Conservation (phyloP, 2,888 invertebrate genomes). For the Diadromus collaris region DNA sequence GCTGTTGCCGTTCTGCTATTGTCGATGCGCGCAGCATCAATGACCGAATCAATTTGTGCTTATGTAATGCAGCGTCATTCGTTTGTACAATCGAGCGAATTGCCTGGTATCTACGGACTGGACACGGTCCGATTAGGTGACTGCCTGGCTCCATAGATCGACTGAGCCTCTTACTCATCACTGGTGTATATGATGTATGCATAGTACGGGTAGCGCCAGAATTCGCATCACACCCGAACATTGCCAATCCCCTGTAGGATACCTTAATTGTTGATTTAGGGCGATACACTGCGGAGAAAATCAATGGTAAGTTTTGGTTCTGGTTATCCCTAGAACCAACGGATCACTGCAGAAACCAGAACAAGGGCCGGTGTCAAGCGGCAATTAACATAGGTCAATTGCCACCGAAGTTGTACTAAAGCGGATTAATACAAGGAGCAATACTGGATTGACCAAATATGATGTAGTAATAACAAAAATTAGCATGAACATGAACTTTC, state of each 20-base stretch:
- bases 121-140: background rate
- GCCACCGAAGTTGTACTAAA: background rate
- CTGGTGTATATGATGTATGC: too few species aligned
- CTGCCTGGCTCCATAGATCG: background rate
- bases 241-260: background rate
- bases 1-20: slow-evolving; percentile 26
- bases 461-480: slow-evolving; percentile 12
- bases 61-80: slow-evolving; percentile 59
- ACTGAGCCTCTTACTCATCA: slow-evolving; percentile 1
- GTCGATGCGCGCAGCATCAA: slow-evolving; percentile 31
- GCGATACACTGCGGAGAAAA: background rate
- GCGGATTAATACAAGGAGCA: background rate
- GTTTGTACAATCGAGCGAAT: slow-evolving; percentile 62
- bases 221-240: background rate
- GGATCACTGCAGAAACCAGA: background rate
- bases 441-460: slow-evolving; percentile 3
- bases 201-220: background rate
- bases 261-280: background rate
- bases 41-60: slow-evolving; percentile 60
- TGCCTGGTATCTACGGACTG: slow-evolving; percentile 34
- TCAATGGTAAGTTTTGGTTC: slow-evolving; percentile 4
- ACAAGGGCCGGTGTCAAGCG: background rate
- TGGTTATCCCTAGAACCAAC: background rate
- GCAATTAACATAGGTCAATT: background rate
- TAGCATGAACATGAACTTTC: background rate